Conservation (phyloP, 2,888 invertebrate species). For the Drosophila mulleri region DNA sequence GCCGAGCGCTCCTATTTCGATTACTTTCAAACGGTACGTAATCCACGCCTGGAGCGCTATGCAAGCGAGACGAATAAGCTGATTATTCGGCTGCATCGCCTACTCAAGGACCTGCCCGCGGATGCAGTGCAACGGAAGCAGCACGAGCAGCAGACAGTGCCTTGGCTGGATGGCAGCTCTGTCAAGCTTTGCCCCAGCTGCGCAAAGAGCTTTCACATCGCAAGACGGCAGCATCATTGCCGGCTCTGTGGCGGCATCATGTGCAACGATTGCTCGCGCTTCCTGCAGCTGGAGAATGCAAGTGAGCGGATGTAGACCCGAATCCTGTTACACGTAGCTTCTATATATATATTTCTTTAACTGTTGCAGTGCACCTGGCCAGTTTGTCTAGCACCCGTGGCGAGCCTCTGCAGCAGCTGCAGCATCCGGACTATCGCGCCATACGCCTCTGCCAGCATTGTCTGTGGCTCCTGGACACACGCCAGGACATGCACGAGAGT, state of each 20-base stretch:
- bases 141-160: slow-evolving; percentile 91
- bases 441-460: slow-evolving; percentile 92
- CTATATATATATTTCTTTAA: neutral
- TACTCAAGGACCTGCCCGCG: slow-evolving; percentile 92
- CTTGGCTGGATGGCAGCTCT: slow-evolving; percentile 96
- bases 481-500: slow-evolving; percentile 92
- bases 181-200: slow-evolving; percentile 96
- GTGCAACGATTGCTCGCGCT: slow-evolving; percentile 96
- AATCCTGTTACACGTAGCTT: neutral
- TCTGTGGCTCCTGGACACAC: slow-evolving; percentile 91
- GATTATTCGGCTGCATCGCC: slow-evolving; percentile 95
- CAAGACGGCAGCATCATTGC: slow-evolving; percentile 97
- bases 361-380: slow-evolving; percentile 76
- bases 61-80: slow-evolving; percentile 98
- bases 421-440: slow-evolving; percentile 85
- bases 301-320: slow-evolving; percentile 86
- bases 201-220: slow-evolving; percentile 93
- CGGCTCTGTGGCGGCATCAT: slow-evolving; percentile 96
- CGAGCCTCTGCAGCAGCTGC: slow-evolving; percentile 71
- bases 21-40: slow-evolving; percentile 90
- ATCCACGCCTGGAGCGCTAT: slow-evolving; percentile 92
- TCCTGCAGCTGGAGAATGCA: slow-evolving; percentile 92
- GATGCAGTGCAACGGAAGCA: slow-evolving; percentile 91
- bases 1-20: slow-evolving; percentile 88
- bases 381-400: slow-evolving; percentile 78